A percentile compares a stretch with the other conserved stretches of the same genome.
Conservation (phyloP, 2,888 invertebrate genomes). For the Leptinotarsa juncta region DNA sequence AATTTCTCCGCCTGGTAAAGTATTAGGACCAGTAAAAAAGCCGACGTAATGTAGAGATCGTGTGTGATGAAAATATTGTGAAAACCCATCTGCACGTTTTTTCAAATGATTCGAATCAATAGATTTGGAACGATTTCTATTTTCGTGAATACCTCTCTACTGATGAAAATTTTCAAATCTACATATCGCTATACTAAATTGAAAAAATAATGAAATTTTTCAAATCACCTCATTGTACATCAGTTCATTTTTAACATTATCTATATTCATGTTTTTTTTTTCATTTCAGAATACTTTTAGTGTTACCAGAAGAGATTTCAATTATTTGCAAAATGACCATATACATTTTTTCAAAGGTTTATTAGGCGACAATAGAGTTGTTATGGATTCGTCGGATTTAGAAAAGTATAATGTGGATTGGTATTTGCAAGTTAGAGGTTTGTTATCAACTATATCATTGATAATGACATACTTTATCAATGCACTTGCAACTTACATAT, state of each 20-base stretch:
- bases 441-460: slow-evolving; percentile 15
- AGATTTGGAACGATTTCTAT: background rate
- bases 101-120: background rate
- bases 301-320: slow-evolving; percentile 73
- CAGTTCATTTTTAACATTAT: background rate
- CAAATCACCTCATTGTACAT: background rate
- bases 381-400: slow-evolving; percentile 82
- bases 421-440: slow-evolving; percentile 86
- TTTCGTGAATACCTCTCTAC: background rate
- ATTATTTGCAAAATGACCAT: slow-evolving; percentile 70
- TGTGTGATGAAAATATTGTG: background rate
- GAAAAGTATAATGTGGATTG: slow-evolving; percentile 89
- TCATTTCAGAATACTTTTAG: slow-evolving; percentile 72
- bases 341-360: slow-evolving; percentile 74
- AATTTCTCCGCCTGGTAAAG: too few relatives aligned
- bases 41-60: too few relatives aligned
- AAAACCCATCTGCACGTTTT: background rate
- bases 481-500: background rate
- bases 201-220: background rate
- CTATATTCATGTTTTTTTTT: background rate
- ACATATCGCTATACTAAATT: too few relatives aligned
- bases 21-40: too few relatives aligned
- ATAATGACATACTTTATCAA: background rate
- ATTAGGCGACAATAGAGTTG: slow-evolving; percentile 73
- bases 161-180: background rate